These are phyloP conservation scores for Prosapia bicincta DNA, from an alignment of 2,888 invertebrate species.

Conservation along the genomic window DNA sequence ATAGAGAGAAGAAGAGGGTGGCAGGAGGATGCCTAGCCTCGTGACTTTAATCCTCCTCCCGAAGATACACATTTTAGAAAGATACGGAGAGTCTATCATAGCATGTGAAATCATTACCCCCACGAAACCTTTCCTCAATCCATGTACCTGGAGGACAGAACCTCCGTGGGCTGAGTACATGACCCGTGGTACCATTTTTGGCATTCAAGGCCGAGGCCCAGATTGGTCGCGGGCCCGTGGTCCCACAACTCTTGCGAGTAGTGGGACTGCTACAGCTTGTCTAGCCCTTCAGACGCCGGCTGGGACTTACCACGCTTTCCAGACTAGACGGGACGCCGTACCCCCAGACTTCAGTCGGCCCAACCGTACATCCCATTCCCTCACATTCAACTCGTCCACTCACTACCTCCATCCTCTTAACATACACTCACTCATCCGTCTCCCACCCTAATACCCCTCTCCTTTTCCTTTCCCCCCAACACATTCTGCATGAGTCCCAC, in stretches of 20 bases:
- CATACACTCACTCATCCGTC: neutral
- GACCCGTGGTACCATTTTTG: too few species aligned
- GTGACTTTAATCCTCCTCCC: too few species aligned
- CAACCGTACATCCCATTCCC: neutral
- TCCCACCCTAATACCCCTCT: neutral
- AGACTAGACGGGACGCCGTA: too few species aligned
- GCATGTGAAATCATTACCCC: neutral
- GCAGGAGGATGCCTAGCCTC: too few species aligned
- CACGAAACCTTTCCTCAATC: too few species aligned
- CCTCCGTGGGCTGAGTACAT: too few species aligned
- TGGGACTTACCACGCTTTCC: too few species aligned
- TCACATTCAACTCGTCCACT: neutral
- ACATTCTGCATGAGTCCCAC: neutral
- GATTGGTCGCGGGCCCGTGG: neutral
- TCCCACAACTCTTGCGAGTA: neutral
- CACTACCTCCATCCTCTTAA: neutral
- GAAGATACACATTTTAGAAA: too few species aligned
- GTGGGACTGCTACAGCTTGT: neutral
- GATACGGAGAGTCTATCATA: neutral
- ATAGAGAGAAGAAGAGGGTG: too few species aligned
- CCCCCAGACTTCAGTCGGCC: too few species aligned
- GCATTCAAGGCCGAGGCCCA: neutral
- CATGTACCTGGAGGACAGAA: too few species aligned
- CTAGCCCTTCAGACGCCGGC: too few species aligned
- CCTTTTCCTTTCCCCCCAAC: neutral